These are phyloP conservation scores for Eumacrocentrus americanus DNA, from an alignment of 2,888 invertebrate genomes.

Conservation along the genomic window DNA sequence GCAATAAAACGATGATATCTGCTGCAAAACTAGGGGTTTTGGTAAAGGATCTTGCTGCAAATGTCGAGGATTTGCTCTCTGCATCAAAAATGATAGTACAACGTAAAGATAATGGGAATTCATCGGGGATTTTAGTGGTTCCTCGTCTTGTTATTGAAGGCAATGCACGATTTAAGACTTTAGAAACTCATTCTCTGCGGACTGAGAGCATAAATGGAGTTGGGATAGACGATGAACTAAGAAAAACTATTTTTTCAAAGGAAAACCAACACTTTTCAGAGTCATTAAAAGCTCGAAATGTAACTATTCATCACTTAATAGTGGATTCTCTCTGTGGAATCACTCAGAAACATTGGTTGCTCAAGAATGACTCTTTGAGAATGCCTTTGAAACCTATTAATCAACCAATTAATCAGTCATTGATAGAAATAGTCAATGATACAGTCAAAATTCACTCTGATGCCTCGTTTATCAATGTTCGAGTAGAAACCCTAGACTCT, in stretches of 20 bases:
- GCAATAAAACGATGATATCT: not conserved
- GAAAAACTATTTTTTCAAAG: slow-evolving; percentile 16
- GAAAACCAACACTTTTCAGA: slow-evolving; percentile 1
- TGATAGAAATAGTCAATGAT: slow-evolving; percentile 37
- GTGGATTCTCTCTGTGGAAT: slow-evolving; percentile 49
- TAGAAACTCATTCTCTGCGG: slow-evolving; percentile 28
- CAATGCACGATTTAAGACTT: slow-evolving; percentile 39
- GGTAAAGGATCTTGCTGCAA: not conserved
- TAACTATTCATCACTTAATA: slow-evolving; percentile 41
- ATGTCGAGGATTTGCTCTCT: not conserved
- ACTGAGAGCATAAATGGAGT: slow-evolving; percentile 40
- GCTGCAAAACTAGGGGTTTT: too few species aligned
- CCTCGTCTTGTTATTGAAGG: slow-evolving; percentile 34
- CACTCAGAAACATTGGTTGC: slow-evolving; percentile 42
- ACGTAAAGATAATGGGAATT: not conserved
- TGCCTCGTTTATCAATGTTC: slow-evolving; percentile 37
- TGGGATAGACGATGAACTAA: slow-evolving; percentile 38
- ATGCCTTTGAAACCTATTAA: slow-evolving; percentile 24
- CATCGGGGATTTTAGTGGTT: not conserved
- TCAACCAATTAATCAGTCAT: slow-evolving; percentile 2
- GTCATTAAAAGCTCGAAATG: slow-evolving; percentile 34
- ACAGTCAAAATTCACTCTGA: slow-evolving; percentile 39
- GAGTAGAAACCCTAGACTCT: slow-evolving; percentile 37
- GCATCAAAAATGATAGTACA: not conserved
- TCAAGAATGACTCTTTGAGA: slow-evolving; percentile 28